Evolutionary conservation across 2,113 vertebrate species (phyloP).

Genomic region (Calidris pygmaea): DNA sequence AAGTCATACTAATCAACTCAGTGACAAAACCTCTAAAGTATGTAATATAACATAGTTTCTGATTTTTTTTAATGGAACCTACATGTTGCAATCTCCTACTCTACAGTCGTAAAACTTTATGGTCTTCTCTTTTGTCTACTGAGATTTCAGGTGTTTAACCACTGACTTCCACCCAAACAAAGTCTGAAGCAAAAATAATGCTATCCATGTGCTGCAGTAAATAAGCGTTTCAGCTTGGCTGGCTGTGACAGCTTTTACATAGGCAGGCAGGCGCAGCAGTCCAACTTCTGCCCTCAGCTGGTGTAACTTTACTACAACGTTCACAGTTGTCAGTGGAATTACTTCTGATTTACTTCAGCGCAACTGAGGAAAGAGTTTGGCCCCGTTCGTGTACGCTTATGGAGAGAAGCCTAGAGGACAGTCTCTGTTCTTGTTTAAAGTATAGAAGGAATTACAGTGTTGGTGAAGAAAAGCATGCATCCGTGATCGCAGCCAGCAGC

Average conservation of each 20-base stretch:
- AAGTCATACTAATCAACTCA: conserved; percentile 53
- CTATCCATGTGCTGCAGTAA: conserved; percentile 68
- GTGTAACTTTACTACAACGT: neutral
- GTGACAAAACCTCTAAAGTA: conserved; percentile 64
- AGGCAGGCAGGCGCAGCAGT: neutral
- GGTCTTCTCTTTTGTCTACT: conserved; percentile 65
- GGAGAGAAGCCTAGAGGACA: neutral
- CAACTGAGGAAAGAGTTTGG: neutral
- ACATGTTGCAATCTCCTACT: conserved; percentile 63
- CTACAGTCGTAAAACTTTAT: conserved; percentile 69
- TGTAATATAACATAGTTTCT: conserved; percentile 56
- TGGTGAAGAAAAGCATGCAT: conserved; percentile 56
- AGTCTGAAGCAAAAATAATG: conserved; percentile 61
- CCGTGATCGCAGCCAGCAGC: neutral
- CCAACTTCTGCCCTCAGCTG: neutral
- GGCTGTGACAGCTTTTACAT: conserved; percentile 23
- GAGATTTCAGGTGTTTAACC: conserved; percentile 75
- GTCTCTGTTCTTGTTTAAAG: conserved; percentile 12
- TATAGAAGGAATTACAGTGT: neutral
- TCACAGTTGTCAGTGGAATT: neutral
- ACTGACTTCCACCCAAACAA: conserved; percentile 57
- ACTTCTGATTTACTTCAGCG: neutral
- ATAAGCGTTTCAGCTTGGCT: conserved; percentile 1
- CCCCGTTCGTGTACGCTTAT: neutral
- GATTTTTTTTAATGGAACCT: conserved; percentile 56